phyloP scores from a whole-genome alignment of 2,888 invertebrate species.

The Macrophya alboannulata region DNA sequence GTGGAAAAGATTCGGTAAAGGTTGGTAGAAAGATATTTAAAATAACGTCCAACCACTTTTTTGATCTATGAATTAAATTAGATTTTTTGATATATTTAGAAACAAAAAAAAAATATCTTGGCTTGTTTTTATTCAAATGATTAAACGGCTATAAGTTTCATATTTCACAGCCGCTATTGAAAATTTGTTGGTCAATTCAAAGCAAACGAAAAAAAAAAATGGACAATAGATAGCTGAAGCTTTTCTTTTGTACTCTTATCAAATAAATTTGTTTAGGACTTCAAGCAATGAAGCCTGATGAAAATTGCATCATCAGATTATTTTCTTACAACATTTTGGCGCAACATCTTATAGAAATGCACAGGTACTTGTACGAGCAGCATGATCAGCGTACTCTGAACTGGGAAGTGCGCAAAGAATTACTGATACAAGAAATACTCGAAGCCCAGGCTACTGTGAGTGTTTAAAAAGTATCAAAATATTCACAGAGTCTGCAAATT shows the following conservation, averaged over 20 bases:
- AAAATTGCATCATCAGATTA: slow-evolving; percentile 84
- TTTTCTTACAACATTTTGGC: slow-evolving; percentile 95
- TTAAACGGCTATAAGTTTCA: background rate
- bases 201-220: background rate
- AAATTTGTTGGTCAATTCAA: background rate
- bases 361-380: slow-evolving; percentile 87
- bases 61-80: background rate
- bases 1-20: slow-evolving; percentile 70
- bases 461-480: slow-evolving; percentile 44
- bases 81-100: background rate
- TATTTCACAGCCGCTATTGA: background rate
- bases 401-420: slow-evolving; percentile 87
- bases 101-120: background rate
- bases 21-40: slow-evolving; percentile 61
- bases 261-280: slow-evolving; percentile 65
- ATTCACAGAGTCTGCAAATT: background rate
- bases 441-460: slow-evolving; percentile 84
- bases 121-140: background rate
- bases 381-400: slow-evolving; percentile 83
- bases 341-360: slow-evolving; percentile 89
- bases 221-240: background rate
- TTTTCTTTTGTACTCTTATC: slow-evolving; percentile 31
- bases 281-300: slow-evolving; percentile 71
- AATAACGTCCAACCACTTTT: background rate
- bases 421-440: slow-evolving; percentile 83